Percentiles rank a stretch among this genome's conserved stretches.
phyloP scores from a whole-genome alignment of 2,113 vertebrate species.

The Ailuropoda melanoleuca region DNA sequence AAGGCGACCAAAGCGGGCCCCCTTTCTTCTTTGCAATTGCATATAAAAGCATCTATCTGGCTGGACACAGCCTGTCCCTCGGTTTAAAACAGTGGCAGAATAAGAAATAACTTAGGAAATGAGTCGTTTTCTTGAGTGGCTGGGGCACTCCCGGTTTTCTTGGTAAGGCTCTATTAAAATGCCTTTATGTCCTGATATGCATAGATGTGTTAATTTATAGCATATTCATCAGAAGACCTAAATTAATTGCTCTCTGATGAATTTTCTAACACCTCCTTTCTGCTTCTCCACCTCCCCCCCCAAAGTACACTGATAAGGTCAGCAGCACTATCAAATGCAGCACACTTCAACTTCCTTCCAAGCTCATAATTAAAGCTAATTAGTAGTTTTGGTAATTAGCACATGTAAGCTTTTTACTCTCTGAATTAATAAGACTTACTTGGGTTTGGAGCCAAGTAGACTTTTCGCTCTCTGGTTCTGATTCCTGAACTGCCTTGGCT shows the following conservation, averaged over 20 bases:
- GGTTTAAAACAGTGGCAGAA: background rate
- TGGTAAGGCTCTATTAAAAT: constrained; percentile 62
- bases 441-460: constrained; percentile 60
- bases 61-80: background rate
- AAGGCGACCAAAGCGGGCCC: background rate
- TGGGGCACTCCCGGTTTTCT: constrained; percentile 25
- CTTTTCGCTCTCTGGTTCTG: constrained; percentile 28
- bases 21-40: background rate
- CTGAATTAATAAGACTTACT: constrained; percentile 78
- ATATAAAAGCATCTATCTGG: background rate
- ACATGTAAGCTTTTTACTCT: constrained; percentile 73
- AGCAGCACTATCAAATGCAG: constrained; percentile 75
- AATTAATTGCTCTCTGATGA: constrained; percentile 84
- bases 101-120: background rate
- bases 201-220: constrained; percentile 71
- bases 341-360: constrained; percentile 81
- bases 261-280: constrained; percentile 80
- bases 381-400: constrained; percentile 82
- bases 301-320: constrained; percentile 81
- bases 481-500: constrained; percentile 16
- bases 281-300: constrained; percentile 52
- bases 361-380: constrained; percentile 83
- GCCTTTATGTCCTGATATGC: constrained; percentile 66
- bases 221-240: constrained; percentile 78
- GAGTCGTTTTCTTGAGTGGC: constrained; percentile 24